Conservation (phyloP, 2,113 vertebrate species). For the Aspiorhynchus laticeps region DNA sequence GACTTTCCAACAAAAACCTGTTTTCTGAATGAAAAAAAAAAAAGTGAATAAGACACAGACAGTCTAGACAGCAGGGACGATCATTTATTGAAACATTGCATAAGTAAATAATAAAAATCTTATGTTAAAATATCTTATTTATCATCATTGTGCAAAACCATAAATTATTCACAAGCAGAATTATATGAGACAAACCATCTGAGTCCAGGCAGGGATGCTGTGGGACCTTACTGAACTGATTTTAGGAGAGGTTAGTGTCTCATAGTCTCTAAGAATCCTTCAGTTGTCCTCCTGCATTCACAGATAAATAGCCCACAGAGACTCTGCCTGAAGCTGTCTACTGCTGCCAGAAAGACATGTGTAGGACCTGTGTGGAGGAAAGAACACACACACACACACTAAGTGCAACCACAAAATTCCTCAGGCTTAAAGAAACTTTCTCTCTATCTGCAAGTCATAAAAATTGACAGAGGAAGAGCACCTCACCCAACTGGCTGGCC, state of each 20-base stretch:
- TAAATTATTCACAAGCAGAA: neutral
- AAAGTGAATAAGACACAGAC: neutral
- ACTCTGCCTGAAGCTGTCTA: neutral
- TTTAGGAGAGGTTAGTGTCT: conserved; percentile 11
- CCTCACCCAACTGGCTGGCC: no score
- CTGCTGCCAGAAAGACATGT: neutral
- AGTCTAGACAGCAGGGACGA: neutral
- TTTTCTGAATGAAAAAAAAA: neutral
- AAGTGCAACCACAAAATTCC: no score
- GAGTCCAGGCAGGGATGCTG: neutral
- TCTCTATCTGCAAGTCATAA: no score
- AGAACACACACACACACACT: no score
- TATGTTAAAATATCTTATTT: neutral
- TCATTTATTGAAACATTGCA: no score
- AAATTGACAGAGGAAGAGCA: no score
- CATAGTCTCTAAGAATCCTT: conserved; percentile 31
- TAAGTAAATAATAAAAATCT: neutral
- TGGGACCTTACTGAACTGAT: neutral
- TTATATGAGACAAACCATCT: neutral
- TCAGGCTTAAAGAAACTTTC: no score
- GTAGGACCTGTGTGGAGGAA: no score
- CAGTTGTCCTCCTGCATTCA: neutral
- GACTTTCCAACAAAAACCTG: neutral
- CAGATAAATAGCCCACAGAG: conserved; percentile 24
- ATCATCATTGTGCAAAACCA: neutral